Conservation (phyloP, 2,113 vertebrate species). For the Muscicapa adusta region DNA sequence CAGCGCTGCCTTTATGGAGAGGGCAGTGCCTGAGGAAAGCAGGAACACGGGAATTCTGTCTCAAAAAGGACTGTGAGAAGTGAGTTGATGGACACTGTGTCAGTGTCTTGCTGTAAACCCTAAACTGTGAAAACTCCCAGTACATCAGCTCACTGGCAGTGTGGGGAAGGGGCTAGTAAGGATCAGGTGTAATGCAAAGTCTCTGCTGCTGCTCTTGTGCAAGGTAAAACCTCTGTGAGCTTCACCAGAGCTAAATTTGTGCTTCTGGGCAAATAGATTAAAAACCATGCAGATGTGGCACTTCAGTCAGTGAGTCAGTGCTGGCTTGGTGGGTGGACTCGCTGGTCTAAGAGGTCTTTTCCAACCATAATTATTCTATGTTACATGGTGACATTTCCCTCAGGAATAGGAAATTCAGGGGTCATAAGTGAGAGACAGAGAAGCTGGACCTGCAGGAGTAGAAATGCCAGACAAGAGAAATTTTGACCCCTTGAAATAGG, state of each 20-base stretch:
- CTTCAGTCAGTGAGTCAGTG: not conserved
- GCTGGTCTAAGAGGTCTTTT: not conserved
- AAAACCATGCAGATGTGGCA: not conserved
- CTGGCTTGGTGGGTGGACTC: rapidly evolving
- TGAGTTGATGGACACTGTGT: too few species aligned
- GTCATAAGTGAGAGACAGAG: not conserved
- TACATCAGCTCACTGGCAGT: not conserved
- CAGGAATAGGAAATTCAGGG: not conserved
- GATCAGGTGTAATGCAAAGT: not conserved
- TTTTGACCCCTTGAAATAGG: not conserved
- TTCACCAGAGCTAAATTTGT: not conserved
- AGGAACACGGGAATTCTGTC: not conserved
- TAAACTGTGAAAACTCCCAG: not conserved
- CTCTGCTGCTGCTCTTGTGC: not conserved
- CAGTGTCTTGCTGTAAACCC: not conserved
- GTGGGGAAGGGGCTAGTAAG: not conserved
- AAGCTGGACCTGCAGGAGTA: not conserved
- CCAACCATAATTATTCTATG: not conserved
- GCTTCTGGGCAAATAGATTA: not conserved
- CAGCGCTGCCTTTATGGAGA: not conserved
- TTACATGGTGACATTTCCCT: not conserved
- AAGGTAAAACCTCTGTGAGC: not conserved
- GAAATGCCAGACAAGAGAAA: not conserved
- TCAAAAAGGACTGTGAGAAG: not conserved
- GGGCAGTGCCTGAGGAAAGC: not conserved